Percentiles rank a stretch among this genome's conserved stretches.
Evolutionary conservation across 2,797 vertebrate genomes (phyloP).

Genomic region (Clamator glandarius): DNA sequence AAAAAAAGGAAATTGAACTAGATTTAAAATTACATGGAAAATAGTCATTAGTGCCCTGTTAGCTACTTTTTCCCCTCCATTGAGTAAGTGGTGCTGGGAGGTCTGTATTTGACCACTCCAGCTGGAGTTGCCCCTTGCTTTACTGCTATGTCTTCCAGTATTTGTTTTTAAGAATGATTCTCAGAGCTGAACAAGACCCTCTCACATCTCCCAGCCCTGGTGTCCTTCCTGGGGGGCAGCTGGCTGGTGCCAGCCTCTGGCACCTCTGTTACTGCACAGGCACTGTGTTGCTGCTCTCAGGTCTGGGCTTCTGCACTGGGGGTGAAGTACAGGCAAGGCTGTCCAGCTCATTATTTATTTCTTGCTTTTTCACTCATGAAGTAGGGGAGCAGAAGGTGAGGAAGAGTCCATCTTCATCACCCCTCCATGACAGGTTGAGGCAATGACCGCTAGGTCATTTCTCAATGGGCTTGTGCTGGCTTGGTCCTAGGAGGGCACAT

Average conservation of each 20-base stretch:
- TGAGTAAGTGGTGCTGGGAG: conserved; percentile 38
- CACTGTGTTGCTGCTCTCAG: not conserved
- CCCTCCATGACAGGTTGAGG: not conserved
- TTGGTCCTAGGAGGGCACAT: not conserved
- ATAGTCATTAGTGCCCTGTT: conserved; percentile 52
- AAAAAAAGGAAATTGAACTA: not conserved
- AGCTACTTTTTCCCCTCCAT: not conserved
- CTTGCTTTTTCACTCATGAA: not conserved
- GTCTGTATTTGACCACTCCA: conserved; percentile 8
- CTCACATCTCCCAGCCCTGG: not conserved
- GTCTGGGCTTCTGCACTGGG: not conserved
- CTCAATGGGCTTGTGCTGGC: not conserved
- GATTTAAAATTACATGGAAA: conserved; percentile 21
- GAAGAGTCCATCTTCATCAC: not conserved
- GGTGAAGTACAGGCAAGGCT: not conserved
- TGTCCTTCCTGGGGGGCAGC: not conserved
- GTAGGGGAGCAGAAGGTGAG: not conserved
- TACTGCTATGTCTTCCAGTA: conserved; percentile 44
- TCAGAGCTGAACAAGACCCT: conserved; percentile 7
- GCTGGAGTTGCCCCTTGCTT: conserved; percentile 35
- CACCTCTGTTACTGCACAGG: not conserved
- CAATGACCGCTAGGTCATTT: not conserved
- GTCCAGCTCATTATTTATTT: not conserved
- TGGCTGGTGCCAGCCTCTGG: not conserved
- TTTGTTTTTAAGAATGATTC: conserved; percentile 37